Evolutionary conservation across 1,140 invertebrate genomes (phyloP).

Genomic region (Dreissena rostriformis): DNA sequence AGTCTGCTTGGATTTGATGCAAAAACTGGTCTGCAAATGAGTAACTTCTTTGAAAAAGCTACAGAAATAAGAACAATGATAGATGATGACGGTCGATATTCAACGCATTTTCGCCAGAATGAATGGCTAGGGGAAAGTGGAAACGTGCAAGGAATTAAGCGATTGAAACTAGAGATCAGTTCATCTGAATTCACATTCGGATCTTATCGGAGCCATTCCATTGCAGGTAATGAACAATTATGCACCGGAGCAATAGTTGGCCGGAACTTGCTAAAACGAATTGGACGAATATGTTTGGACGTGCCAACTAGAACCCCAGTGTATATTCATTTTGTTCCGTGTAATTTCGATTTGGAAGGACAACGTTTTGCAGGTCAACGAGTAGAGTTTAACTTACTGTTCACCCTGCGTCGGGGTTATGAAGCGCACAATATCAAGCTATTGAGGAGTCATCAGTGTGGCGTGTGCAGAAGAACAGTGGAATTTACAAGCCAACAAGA

Average conservation of each 20-base stretch:
- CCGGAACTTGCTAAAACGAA: slow-evolving; percentile 54
- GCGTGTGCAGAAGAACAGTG: background rate
- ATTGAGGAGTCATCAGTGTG: slow-evolving; percentile 26
- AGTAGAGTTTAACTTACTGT: slow-evolving; percentile 63
- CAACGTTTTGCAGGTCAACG: slow-evolving; percentile 37
- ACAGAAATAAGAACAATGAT: slow-evolving; percentile 44
- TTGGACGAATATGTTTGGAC: slow-evolving; percentile 56
- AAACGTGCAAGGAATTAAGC: slow-evolving; percentile 53
- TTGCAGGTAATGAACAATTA: background rate
- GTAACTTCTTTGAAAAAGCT: slow-evolving; percentile 42
- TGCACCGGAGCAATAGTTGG: slow-evolving; percentile 59
- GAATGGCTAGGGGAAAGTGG: slow-evolving; percentile 58
- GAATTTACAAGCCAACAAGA: slow-evolving; percentile 15
- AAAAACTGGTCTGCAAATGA: slow-evolving; percentile 34
- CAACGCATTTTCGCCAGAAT: slow-evolving; percentile 48
- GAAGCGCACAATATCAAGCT: slow-evolving; percentile 61
- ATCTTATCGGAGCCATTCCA: no score
- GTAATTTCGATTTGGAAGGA: slow-evolving; percentile 33
- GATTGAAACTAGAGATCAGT: slow-evolving; percentile 36
- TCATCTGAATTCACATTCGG: no score
- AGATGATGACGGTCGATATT: slow-evolving; percentile 31
- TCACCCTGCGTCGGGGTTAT: slow-evolving; percentile 58
- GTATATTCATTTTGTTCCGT: slow-evolving; percentile 58
- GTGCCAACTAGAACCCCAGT: slow-evolving; percentile 50
- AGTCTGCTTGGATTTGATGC: slow-evolving; percentile 58